Base-by-base conservation (phyloP, 53 echinoderm and acorn worm genomes). In the Holothuria leucospilota region DNA sequence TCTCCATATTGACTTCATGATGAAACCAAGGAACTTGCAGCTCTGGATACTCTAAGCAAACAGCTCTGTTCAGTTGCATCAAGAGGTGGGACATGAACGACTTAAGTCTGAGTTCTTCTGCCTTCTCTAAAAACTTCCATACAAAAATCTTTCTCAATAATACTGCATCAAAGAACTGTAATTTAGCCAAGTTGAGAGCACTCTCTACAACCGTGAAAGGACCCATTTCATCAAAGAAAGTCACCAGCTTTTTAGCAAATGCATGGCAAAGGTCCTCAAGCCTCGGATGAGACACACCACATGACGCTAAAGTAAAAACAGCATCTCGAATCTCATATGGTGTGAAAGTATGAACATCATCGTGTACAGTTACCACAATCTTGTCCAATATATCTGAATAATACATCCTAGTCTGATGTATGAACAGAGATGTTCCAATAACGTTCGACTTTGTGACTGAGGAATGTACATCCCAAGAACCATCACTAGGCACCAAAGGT, bases 11-110 rank as follows among this genome's bases (percentile, higher is more conserved):
- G 29, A 80, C 34, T 28, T 59, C 61, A 13, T 27, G 80, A 60
- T 80, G 80, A 61, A 80, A 80, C 80, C 80, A 80, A 4, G 80
- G 80, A 11, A 30, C 80, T 27, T 80, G 59, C 80, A 80, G 12
- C 60, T 80, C 80, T 34, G 80, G 80, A 59, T 20, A 80, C 21
- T 80, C 80, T 58, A 80, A 61, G 21, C 80, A 80, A 13, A 80
- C 80, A 34, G 80, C 80, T 60, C 80, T 59, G 38, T 80, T 80
- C 21, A 80, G 38, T 21, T 80, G 29, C 80, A 80, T 80, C 29
- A 80, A 28, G 13, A 80, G 28, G 59, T 61, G 28, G 20, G 80
- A 60, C 26, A 20, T 59, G 14, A 80, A 27, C 1, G 61, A 18
- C 9, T 13, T 27, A 10, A 34, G 61, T 61, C 10, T 26, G 39